Evolutionary conservation across 2,797 vertebrate species (phyloP), one percentile per base, ranked within the genome.

Genomic region (Notamacropus eugenii): DNA sequence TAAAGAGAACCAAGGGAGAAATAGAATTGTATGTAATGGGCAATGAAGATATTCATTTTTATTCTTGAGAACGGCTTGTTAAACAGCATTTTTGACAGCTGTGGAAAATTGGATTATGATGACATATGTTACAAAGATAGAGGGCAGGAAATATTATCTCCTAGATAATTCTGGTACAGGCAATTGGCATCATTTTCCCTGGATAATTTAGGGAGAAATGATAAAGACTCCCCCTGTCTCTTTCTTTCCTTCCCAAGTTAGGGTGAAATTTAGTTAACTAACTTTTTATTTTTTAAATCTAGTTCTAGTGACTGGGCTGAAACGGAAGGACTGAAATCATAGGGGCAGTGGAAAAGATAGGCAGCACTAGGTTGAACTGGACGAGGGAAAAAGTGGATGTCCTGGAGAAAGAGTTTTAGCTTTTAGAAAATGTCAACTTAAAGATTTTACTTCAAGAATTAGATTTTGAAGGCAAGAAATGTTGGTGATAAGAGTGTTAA

Each of bases 121-220:
- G 94, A 55, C 56, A 57, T 46, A 67, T 34, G 67, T 40, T 82
- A 82, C n/a, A 82, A 82, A 93, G 55, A 22, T 14, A 92, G 40
- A 19, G 57, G 40, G 50, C n/a, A 91, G 92, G 52, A 95, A 92
- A 82, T 46, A 82, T 46, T 96, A 40, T 34, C n/a, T 82, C 1
- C 87, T 56, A 56, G 4, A 46, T 54, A 93, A 91, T 91, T 94
- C 40, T 94, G 34, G 56, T 91, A 91, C 90, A 59, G 29, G 52
- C 74, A 19, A 87, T 92, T 90, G 6, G 90, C 27, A 50, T 93
- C 55, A 34, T 94, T 92, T 90, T 91, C 9, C 56, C 91, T 95
- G 40, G 95, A 96, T 50, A 92, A 94, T 54, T 94, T 57, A 92
- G 27, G 67, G 92, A 57, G 29, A 94, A 95, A 54, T 95, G 57